phyloP scores from a whole-genome alignment of 2,113 vertebrate species.

The Upupa epops region DNA sequence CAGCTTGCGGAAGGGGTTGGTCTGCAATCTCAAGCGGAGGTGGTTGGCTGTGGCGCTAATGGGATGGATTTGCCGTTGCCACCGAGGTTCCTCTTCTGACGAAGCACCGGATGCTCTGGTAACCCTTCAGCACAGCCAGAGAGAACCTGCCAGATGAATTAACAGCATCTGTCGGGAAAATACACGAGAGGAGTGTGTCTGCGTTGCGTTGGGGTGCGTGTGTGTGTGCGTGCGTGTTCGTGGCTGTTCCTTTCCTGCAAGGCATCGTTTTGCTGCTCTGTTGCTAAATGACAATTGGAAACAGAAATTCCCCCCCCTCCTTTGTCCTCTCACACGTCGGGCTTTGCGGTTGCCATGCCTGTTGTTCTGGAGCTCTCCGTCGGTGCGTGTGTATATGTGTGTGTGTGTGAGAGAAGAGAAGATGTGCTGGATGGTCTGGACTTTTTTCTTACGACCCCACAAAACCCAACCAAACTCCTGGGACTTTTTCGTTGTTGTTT shows the following conservation, averaged over 20 bases:
- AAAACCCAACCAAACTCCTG: constrained; percentile 25
- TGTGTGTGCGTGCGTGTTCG: constrained; percentile 37
- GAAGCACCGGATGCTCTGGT: constrained; percentile 36
- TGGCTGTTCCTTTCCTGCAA: constrained; percentile 46
- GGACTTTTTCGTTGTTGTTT: constrained; percentile 4
- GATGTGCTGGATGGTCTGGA: constrained; percentile 5
- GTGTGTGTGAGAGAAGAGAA: constrained; percentile 41
- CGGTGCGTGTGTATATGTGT: not conserved
- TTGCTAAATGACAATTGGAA: constrained; percentile 21
- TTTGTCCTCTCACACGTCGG: not conserved
- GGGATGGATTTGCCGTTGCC: constrained; percentile 26
- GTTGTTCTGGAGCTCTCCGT: not conserved
- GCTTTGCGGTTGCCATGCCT: constrained; percentile 38
- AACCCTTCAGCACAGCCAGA: constrained; percentile 52
- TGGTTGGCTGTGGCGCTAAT: constrained; percentile 26
- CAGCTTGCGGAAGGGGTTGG: not conserved
- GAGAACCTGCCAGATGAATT: constrained; percentile 18
- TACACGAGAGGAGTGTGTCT: constrained; percentile 8
- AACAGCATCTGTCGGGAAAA: constrained; percentile 13
- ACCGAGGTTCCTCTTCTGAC: constrained; percentile 27
- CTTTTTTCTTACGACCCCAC: constrained; percentile 9
- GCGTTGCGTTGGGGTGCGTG: constrained; percentile 20
- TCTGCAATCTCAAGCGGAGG: not conserved
- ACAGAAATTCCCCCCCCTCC: not conserved
- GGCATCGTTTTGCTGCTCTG: constrained; percentile 34